Base-by-base conservation (phyloP, 2,113 vertebrate genomes). In the Anolis sagrei region DNA sequence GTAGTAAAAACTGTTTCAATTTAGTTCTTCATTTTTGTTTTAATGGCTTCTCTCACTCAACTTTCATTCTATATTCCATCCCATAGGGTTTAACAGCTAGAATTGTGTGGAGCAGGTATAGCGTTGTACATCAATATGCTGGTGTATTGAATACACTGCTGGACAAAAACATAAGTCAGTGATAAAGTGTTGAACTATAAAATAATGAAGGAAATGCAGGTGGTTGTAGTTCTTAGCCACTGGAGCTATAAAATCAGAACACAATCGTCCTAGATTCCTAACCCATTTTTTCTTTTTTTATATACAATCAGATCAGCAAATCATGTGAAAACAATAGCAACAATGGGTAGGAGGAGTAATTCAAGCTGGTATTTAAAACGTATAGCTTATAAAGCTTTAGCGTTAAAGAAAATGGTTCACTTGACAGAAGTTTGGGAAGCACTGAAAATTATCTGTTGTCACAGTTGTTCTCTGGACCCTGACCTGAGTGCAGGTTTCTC, bases 21-120 rank as follows among this genome's bases (percentile, higher is more conserved):
- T 90, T 89, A 84, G 76, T 36, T 73, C 6, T 14, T 85, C 79
- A 83, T 83, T 84, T 94, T 89, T 89, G 78, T 87, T 90, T 87
- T 91, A 90, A 90, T 89, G 85, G 87, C 64, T 4, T 88, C 86
- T 81, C 88, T 82, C 74, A 73, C 61, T 79, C 66, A 36, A n/a
- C 34, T 72, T 21, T 48, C 36, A 51, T 83, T 25, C 77, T 77
- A 19, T n/a, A 69, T 70, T 82, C 39, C 89, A 87, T 90, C 88
- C 78, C 62, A 80, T 72, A n/a, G 77, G 44, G 72, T 88, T 87
- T 87, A 92, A 11, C 32, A 87, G 87, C 84, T 64, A 81, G 14
- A 76, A 51, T 25, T 74, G 29, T 49, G 21, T 80, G 54, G 29
- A 19, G 29, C 10, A n/a, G 11, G 69, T 36, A 27, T 61, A 72